These are phyloP conservation scores for Cephus pulcher DNA, from an alignment of 2,888 invertebrate species.

Conservation along the genomic window DNA sequence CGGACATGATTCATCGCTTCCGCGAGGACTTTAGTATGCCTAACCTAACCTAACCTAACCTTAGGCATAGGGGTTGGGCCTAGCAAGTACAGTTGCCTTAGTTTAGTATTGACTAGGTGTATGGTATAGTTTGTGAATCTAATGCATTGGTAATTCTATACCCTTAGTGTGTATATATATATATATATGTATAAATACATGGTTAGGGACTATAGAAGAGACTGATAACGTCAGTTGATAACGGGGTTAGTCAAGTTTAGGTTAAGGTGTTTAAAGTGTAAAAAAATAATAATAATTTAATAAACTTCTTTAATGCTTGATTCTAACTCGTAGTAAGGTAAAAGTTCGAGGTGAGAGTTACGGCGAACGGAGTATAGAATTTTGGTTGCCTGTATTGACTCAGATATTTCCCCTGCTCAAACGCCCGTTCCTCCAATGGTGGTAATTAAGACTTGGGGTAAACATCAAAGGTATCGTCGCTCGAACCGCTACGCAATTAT, in stretches of 20 bases:
- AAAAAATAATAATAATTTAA: too few species aligned
- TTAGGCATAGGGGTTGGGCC: background rate
- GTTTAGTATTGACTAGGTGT: background rate
- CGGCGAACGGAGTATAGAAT: slow-evolving; percentile 19
- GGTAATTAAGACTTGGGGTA: slow-evolving; percentile 32
- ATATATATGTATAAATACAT: too few species aligned
- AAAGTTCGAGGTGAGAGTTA: too few species aligned
- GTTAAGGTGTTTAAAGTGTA: too few species aligned
- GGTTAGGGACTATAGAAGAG: too few species aligned
- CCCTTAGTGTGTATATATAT: background rate
- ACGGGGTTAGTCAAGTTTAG: too few species aligned
- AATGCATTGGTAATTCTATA: slow-evolving; percentile 10
- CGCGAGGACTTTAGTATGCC: slow-evolving; percentile 3
- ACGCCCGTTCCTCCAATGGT: slow-evolving; percentile 31
- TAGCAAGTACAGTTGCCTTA: background rate
- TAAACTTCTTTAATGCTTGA: too few species aligned
- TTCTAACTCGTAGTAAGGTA: too few species aligned
- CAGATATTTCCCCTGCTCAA: slow-evolving; percentile 14
- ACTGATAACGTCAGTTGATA: too few species aligned
- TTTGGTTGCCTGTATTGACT: slow-evolving; percentile 25
- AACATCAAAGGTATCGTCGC: slow-evolving; percentile 26
- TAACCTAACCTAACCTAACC: background rate
- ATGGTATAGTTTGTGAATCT: background rate
- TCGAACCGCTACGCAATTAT: slow-evolving; percentile 4
- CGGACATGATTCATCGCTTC: slow-evolving; percentile 10